Evolutionary conservation across 2,113 vertebrate genomes (phyloP), one percentile per base, ranked within the genome.

Genomic region (Dunckerocampus dactyliophorus): DNA sequence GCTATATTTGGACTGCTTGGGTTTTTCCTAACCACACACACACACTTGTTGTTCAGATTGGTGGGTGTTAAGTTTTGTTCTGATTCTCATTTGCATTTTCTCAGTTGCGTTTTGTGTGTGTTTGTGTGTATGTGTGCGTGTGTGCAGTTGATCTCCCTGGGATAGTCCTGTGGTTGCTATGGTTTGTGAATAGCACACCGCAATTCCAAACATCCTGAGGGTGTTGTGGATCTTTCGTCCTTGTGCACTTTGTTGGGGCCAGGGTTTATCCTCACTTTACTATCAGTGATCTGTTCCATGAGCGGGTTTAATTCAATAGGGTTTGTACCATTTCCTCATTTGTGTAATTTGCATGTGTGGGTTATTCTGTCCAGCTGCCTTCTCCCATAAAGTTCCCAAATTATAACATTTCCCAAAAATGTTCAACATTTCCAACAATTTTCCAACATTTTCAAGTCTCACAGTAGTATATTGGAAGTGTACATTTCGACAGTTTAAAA

Each of bases 1-100:
- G 64, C 78, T 88, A 88, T 83, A 85, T 88, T 85, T 79, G 80
- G 67, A 70, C 16, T 10, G 65, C 79, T 76, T 75, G 78, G 69
- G 82, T 85, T 79, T 85, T 88, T 85, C 81, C 82, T 74, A 61
- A 73, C 62, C 66, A 63, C 75, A 74, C 79, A 37, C 72, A 74
- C 79, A 46, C 79, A 54, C 65, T 75, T 82, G 76, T 75, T 82
- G 76, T 81, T 73, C 71, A 80, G 66, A 85, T 54, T 42, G 56
- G 80, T 86, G 85, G 82, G 82, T 75, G 85, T 83, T 65, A 57
- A 70, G 19, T 59, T 14, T 14, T 14, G 3, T 43, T 43, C 39
- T 43, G 43, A 61, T 47, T 71, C 55, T 72, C 67, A 76, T 78
- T 73, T 78, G 67, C 82, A 76, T 74, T 74, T 81, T 73, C 73